These are phyloP conservation scores for Ophioninae sp. DNA, from an alignment of 2,888 invertebrate genomes.

Conservation along the genomic window DNA sequence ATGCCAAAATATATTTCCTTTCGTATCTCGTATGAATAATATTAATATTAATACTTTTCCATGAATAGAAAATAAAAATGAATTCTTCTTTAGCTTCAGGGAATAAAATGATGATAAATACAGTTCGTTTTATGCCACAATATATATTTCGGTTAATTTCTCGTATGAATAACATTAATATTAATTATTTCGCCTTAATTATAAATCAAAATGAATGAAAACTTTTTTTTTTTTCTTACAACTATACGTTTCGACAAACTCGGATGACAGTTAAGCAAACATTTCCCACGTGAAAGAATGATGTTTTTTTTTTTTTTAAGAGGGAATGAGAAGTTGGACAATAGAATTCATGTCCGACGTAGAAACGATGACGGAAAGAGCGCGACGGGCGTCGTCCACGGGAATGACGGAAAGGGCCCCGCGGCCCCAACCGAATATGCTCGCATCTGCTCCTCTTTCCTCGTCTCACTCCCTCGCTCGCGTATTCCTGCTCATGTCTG, in stretches of 20 bases:
- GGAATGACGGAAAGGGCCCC: constrained; percentile 49
- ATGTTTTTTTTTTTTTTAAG: neutral
- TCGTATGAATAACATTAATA: too few species aligned
- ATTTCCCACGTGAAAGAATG: neutral
- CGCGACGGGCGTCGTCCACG: constrained; percentile 62
- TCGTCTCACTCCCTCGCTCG: constrained; percentile 53
- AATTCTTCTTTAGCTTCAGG: too few species aligned
- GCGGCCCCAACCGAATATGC: constrained; percentile 54
- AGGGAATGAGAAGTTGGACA: neutral
- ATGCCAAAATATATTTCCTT: too few species aligned
- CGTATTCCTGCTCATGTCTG: neutral
- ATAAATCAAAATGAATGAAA: too few species aligned
- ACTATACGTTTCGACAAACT: neutral
- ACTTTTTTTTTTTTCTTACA: too few species aligned
- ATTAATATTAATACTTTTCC: too few species aligned
- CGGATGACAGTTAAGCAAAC: neutral
- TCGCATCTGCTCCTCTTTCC: constrained; percentile 59
- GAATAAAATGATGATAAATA: too few species aligned
- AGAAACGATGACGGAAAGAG: constrained; percentile 40
- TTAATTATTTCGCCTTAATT: too few species aligned
- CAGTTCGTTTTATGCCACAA: too few species aligned
- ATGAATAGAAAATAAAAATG: too few species aligned
- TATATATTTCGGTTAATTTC: too few species aligned
- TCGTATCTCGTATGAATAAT: too few species aligned
- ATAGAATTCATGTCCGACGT: constrained; percentile 25